Conservation (phyloP, 53 echinoderm and acorn worm species). For the Arbacia lixula region DNA sequence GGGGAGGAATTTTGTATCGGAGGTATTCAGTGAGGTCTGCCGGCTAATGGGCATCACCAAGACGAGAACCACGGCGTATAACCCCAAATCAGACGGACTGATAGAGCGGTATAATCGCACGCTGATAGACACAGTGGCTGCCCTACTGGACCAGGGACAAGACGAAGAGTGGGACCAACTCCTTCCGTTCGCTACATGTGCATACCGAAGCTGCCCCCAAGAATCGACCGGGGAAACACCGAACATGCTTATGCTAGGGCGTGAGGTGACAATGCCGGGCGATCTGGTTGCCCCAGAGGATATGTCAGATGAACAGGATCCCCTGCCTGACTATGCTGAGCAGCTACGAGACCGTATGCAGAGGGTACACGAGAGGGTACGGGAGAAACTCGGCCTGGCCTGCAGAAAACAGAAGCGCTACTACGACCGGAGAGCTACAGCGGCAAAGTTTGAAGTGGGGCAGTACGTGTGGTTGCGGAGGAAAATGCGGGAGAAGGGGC, state of each 20-base stretch:
- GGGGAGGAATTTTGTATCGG: constrained; percentile 5
- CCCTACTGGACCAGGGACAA: background rate
- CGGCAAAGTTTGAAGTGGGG: background rate
- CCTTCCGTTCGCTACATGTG: background rate
- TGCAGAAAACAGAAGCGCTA: background rate
- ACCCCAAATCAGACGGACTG: constrained; percentile 43
- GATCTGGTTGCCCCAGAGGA: background rate
- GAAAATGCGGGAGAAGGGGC: constrained; percentile 17
- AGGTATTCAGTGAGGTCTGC: background rate
- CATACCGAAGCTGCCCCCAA: constrained; percentile 7
- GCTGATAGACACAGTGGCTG: background rate
- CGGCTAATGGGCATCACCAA: background rate
- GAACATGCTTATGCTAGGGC: constrained; percentile 9
- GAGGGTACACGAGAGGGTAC: background rate
- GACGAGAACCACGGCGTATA: constrained; percentile 9
- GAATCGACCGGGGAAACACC: constrained; percentile 42
- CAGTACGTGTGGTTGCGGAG: constrained; percentile 13
- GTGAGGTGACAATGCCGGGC: background rate
- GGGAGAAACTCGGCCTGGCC: background rate
- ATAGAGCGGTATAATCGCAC: constrained; percentile 36
- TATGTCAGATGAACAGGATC: background rate
- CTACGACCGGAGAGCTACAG: background rate
- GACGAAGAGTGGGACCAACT: constrained; percentile 33
- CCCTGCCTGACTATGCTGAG: background rate
- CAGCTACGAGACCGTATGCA: constrained; percentile 14